Conservation (phyloP, 2,113 vertebrate species). For the Puffinus mauretanicus region DNA sequence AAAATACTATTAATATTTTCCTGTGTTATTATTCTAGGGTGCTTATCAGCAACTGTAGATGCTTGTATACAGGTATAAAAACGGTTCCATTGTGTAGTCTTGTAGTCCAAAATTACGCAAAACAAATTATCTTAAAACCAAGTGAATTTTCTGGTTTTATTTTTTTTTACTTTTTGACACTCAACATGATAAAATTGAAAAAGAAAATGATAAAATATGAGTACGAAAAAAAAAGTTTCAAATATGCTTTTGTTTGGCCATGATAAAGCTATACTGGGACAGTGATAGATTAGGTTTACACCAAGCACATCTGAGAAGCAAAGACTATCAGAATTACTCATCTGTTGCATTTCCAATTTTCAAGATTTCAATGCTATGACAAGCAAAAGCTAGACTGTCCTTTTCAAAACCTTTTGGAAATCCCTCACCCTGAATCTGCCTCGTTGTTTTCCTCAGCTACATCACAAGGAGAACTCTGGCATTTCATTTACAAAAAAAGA, state of each 20-base stretch:
- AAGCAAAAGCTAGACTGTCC: not conserved
- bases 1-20: not conserved
- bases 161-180: not conserved
- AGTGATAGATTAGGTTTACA: constrained; percentile 17
- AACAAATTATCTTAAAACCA: not conserved
- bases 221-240: not conserved
- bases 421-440: not conserved
- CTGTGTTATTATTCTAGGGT: not conserved
- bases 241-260: not conserved
- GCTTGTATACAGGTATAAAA: not conserved
- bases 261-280: not conserved
- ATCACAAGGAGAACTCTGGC: not conserved
- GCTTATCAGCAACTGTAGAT: not conserved
- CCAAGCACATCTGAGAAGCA: not conserved
- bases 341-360: not conserved
- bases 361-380: not conserved
- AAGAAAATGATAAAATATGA: not conserved
- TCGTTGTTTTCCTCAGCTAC: not conserved
- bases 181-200: not conserved
- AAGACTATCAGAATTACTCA: constrained; percentile 25
- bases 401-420: not conserved
- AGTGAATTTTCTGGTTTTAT: not conserved
- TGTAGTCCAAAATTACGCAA: not conserved
- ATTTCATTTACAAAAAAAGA: not conserved
- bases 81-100: not conserved